A percentile compares a stretch with the other conserved stretches of the same genome.
phyloP scores from a whole-genome alignment of 2,888 invertebrate species.

The Sarcophaga variegata region DNA sequence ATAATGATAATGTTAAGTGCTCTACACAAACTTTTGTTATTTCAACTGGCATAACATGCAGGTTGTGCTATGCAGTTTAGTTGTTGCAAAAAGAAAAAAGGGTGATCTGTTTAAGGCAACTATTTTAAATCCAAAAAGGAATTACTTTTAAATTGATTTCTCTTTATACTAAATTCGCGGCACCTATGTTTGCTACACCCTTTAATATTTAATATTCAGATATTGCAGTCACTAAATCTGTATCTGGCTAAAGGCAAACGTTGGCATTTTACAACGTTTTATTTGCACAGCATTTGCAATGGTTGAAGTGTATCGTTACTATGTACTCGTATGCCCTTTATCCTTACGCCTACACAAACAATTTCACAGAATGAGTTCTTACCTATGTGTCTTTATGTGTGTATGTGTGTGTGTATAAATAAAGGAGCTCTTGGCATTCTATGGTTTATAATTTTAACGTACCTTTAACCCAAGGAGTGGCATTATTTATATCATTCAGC shows the following conservation, averaged over 20 bases:
- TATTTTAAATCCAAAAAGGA: no score
- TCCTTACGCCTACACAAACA: no score
- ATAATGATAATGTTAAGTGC: conserved; percentile 51
- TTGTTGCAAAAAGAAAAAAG: neutral
- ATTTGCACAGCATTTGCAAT: neutral
- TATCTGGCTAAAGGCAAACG: neutral
- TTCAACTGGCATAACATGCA: neutral
- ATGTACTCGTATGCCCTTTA: neutral
- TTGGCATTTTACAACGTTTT: neutral
- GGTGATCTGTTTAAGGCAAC: no score
- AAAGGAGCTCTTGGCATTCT: neutral
- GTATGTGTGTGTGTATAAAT: conserved; percentile 6
- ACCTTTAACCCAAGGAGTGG: conserved; percentile 50
- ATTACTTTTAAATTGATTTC: no score
- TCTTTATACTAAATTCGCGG: no score
- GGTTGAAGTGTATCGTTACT: neutral
- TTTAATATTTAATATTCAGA: neutral
- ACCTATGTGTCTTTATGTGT: neutral
- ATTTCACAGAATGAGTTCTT: neutral
- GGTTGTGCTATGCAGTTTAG: neutral
- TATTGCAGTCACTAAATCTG: conserved; percentile 28
- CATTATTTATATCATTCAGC: conserved; percentile 29
- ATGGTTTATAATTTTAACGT: conserved; percentile 39
- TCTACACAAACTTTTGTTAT: conserved; percentile 41
- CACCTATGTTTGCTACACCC: neutral